phyloP scores from a whole-genome alignment of 92 coral and sea anemone genomes.

The Epizoanthus fatuus region DNA sequence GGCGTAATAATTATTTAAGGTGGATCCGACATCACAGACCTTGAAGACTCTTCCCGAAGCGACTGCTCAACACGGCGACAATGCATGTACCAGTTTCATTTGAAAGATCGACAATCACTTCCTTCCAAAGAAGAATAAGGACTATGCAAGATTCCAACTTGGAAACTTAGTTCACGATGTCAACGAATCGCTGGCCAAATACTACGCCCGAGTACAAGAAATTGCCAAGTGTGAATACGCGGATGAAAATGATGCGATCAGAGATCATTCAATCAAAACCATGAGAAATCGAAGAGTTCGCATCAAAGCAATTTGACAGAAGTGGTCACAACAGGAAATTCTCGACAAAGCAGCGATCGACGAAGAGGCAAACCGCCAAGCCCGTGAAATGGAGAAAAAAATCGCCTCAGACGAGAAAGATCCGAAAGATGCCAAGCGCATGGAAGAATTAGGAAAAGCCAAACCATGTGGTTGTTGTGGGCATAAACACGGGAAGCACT shows the following conservation, averaged over 20 bases:
- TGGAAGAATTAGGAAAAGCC: neutral
- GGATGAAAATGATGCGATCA: slow-evolving; percentile 41
- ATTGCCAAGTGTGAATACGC: slow-evolving; percentile 64
- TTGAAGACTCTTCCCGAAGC: neutral
- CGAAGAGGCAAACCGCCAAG: slow-evolving; percentile 28
- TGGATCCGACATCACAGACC: neutral
- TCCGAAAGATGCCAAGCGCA: neutral
- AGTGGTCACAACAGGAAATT: neutral
- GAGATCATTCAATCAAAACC: slow-evolving; percentile 59
- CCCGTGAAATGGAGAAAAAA: slow-evolving; percentile 37
- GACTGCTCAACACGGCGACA: slow-evolving; percentile 1
- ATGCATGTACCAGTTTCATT: slow-evolving; percentile 32
- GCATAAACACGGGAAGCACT: slow-evolving; percentile 12
- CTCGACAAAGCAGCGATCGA: slow-evolving; percentile 30
- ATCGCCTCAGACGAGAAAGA: neutral
- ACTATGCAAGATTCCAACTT: slow-evolving; percentile 63
- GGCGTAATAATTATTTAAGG: slow-evolving; percentile 5
- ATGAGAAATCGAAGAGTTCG: too few species aligned
- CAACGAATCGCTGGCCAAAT: slow-evolving; percentile 46
- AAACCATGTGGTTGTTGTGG: slow-evolving; percentile 33
- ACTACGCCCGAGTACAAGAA: slow-evolving; percentile 52
- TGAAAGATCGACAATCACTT: slow-evolving; percentile 51
- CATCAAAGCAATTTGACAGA: too few species aligned
- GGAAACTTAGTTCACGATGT: slow-evolving; percentile 59
- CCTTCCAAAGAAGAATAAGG: slow-evolving; percentile 61